Evolutionary conservation across 2,113 vertebrate species (phyloP).

Genomic region (Lutjanus erythropterus): DNA sequence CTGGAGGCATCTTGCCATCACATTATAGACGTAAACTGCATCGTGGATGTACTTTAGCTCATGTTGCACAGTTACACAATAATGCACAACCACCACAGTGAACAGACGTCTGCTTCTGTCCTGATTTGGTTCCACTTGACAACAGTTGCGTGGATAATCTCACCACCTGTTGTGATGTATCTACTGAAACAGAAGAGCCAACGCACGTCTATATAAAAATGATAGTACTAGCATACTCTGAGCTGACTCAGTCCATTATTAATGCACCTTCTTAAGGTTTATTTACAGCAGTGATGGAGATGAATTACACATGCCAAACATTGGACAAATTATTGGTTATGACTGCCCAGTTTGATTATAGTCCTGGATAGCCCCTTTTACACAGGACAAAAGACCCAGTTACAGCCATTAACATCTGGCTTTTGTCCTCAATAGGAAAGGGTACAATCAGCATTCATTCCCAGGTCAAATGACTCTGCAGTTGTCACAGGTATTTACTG

Average conservation of each 20-base stretch:
- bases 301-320: neutral
- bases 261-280: neutral
- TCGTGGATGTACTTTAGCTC: neutral
- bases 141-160: constrained; percentile 31
- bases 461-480: no score
- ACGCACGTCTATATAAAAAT: constrained; percentile 5
- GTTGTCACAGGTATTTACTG: no score
- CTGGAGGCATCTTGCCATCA: neutral
- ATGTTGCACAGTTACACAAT: neutral
- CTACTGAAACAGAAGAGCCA: neutral
- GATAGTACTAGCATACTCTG: neutral
- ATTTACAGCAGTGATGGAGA: constrained; percentile 2
- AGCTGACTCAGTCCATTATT: neutral
- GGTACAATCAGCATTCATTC: no score
- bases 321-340: neutral
- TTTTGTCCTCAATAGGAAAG: no score
- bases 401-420: no score
- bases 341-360: neutral
- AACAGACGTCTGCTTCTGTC: neutral
- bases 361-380: no score
- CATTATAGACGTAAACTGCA: neutral
- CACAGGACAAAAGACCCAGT: no score
- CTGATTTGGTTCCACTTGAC: constrained; percentile 24
- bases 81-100: neutral
- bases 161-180: constrained; percentile 18